Base-by-base conservation (phyloP, 2,888 invertebrate genomes). In the Lasioglossum oenotherae region DNA sequence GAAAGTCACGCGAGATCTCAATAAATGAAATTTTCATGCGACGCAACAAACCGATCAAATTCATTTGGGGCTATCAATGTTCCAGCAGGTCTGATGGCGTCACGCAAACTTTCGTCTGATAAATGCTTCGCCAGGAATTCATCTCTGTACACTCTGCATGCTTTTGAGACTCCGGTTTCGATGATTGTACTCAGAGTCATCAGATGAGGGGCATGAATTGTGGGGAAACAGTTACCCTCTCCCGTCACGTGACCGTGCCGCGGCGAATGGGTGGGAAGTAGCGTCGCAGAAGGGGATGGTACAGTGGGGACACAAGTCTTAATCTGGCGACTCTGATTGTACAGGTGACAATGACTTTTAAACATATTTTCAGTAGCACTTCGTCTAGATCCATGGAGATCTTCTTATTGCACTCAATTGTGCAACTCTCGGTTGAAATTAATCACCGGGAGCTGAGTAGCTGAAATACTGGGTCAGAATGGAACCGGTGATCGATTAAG, bases 381-480 rank as follows among this genome's bases (percentile, higher is more conserved):
- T n/a, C 12, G 12, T 57, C n/a, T 4, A 57, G 12, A 57, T n/a
- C 12, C 4, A 4, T n/a, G 4, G 57, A 57, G n/a, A 3, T 19
- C 1, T 57, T 57, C n/a, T 57, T n/a, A 57, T 57, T 57, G n/a
- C 12, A 4, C 4, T 10, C 4, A 12, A 12, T 57, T n/a, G 57
- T n/a, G n/a, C n/a, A 57, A 57, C 57, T 57, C 1, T 12, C 57
- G 1, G n/a, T 57, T 12, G 57, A 57, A 12, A 57, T n/a, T 57
- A n/a, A 57, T 57, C 57, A n/a, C 12, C 57, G 3, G 57, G 57
- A 57, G 57, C n/a, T 12, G n/a, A 57, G 57, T 57, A 57, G n/a
- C n/a, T n/a, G 57, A n/a, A n/a, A 57, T 57, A 57, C 57, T 57
- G 12, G 57, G 57, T 57, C 57, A n/a, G n/a, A 57, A n/a, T 57